Base-by-base conservation (phyloP, 2,888 invertebrate genomes). In the Agrypnus murinus region DNA sequence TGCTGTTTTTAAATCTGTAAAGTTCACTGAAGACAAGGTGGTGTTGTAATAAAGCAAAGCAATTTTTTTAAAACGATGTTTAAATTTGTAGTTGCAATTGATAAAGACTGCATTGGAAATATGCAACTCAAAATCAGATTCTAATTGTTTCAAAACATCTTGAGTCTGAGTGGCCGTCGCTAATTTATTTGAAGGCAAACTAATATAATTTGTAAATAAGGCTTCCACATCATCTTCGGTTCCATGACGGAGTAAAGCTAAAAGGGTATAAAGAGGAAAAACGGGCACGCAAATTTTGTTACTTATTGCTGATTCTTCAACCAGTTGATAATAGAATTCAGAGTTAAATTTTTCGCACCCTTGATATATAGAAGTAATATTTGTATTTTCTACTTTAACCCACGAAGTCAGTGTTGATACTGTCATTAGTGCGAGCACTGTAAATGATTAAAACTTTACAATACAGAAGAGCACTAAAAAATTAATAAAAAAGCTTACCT, bases 401-500 rank as follows among this genome's bases (percentile, higher is more conserved):
- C 8, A 1, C 0, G 14, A 1, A 45, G 25, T 15, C 17, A 4
- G n/a, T n/a, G n/a, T n/a, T n/a, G n/a, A n/a, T n/a, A n/a, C n/a
- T n/a, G n/a, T n/a, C n/a, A n/a, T n/a, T n/a, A n/a, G n/a, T n/a
- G n/a, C n/a, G n/a, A n/a, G n/a, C n/a, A n/a, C n/a, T n/a, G n/a
- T n/a, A n/a, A n/a, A n/a, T n/a, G n/a, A n/a, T n/a, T n/a, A n/a
- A n/a, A n/a, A n/a, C n/a, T n/a, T n/a, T n/a, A n/a, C n/a, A n/a
- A n/a, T n/a, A n/a, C n/a, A n/a, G n/a, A n/a, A n/a, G n/a, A n/a
- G n/a, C n/a, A n/a, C n/a, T n/a, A n/a, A n/a, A n/a, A n/a, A n/a
- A n/a, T n/a, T n/a, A n/a, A 45, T 15, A 45, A 45, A 17, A 1
- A 17, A 2, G 25, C 45, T 45, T 45, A 45, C 45, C 45, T 45